phyloP scores from a whole-genome alignment of 92 coral and sea anemone species.

The Epizoanthus illoricatus region DNA sequence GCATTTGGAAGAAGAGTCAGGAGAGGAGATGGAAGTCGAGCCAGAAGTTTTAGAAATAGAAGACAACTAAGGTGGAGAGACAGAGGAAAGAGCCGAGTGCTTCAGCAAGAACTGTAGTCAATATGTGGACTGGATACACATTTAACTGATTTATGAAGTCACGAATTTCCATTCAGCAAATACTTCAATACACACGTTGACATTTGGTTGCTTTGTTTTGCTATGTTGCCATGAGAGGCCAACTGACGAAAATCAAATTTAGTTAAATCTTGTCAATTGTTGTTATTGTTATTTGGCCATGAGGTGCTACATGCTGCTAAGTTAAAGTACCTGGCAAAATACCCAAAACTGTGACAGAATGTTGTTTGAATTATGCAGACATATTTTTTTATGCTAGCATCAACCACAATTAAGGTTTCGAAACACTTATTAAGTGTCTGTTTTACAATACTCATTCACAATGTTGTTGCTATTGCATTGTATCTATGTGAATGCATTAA shows the following conservation, averaged over 20 bases:
- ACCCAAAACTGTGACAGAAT: conserved; percentile 21
- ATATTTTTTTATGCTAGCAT: conserved; percentile 9
- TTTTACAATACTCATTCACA: not conserved
- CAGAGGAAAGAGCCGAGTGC: conserved; percentile 4
- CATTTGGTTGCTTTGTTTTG: conserved; percentile 8
- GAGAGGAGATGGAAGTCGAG: conserved; percentile 11
- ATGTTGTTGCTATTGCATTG: not conserved
- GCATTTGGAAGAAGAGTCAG: not conserved
- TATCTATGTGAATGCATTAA: not conserved
- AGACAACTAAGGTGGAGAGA: not conserved
- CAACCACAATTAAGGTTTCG: conserved; percentile 7
- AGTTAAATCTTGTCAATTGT: conserved; percentile 7
- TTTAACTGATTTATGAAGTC: not conserved
- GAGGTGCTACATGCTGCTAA: conserved; percentile 31
- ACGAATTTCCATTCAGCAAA: conserved; percentile 2
- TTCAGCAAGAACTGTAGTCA: conserved; percentile 1
- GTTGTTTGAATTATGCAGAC: conserved; percentile 15
- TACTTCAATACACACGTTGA: not conserved
- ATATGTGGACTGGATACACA: conserved; percentile 3
- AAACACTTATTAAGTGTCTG: conserved; percentile 12
- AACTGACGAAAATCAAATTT: not conserved
- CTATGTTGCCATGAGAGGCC: conserved; percentile 6
- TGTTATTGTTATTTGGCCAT: conserved; percentile 32
- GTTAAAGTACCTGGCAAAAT: conserved; percentile 34
- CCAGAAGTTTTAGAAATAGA: conserved; percentile 6